Base-by-base conservation (phyloP, 2,797 vertebrate genomes). In the Helicolenus hilgendorfi region DNA sequence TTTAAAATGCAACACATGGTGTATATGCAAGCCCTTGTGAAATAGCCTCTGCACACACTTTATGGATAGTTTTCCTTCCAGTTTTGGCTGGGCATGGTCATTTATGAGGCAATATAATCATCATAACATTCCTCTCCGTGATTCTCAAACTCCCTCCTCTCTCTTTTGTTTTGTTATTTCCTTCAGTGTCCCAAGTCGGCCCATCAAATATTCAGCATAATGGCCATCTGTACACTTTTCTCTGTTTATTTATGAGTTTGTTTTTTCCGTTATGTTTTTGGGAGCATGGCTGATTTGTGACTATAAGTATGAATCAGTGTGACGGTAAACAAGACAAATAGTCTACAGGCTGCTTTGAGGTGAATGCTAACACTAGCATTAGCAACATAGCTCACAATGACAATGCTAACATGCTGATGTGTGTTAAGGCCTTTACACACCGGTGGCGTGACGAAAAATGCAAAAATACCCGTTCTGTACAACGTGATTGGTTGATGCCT, bases 21-120 rank as follows among this genome's bases (percentile, higher is more conserved):
- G 36, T 31, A 22, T 20, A 24, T 9, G 35, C 27, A 31, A 31
- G 55, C 55, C 14, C 29, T 63, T 58, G 69, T 67, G 29, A 59
- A 41, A 41, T 22, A 9, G 41, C 45, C 45, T 49, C 45, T 56
- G 14, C 18, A 49, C 72, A 71, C 15, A 55, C n/a, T 86, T 84
- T 69, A 63, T 77, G 63, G 53, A 64, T 49, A 67, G 14, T 38
- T 70, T 45, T 77, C 35, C 35, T 67, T 84, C 70, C 70, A 88
- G 55, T 64, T 79, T 74, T 76, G 27, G 55, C 79, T 65, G 65
- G 55, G 73, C 29, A 24, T 3, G 20, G n/a, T 36, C 56, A 72
- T 90, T 90, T 83, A 87, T 74, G 74, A 90, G 62, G 80, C 53
- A 70, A 2, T 79, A 60, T 38, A 36, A 84, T 83, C 35, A 74